Percentiles rank a stretch among this genome's conserved stretches.
Evolutionary conservation across 2,797 vertebrate genomes (phyloP).

Genomic region (Halcyon leucocephala): DNA sequence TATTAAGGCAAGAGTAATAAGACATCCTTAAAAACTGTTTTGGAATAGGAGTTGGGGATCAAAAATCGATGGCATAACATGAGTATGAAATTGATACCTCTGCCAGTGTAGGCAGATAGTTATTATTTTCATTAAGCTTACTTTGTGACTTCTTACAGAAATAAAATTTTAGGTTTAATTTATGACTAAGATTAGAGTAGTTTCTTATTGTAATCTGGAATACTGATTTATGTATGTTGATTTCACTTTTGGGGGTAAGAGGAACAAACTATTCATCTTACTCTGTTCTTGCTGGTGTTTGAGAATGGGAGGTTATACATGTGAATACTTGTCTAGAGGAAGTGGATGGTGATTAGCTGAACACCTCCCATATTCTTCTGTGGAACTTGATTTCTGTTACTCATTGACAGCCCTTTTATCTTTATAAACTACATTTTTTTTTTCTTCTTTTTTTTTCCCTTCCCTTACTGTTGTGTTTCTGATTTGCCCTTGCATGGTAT

Average conservation of each 20-base stretch:
- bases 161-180: neutral
- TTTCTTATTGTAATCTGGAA: neutral
- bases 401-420: neutral
- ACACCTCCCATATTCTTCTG: neutral
- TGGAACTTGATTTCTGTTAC: neutral
- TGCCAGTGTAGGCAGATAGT: neutral
- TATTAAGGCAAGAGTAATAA: neutral
- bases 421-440: neutral
- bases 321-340: neutral
- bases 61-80: neutral
- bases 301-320: neutral
- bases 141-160: neutral
- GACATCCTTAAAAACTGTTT: neutral
- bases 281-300: neutral
- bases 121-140: neutral
- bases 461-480: neutral
- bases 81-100: slow-evolving; percentile 10
- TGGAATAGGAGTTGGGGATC: neutral
- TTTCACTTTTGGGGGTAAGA: neutral
- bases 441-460: rapidly evolving
- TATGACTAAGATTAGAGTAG: neutral
- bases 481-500: neutral
- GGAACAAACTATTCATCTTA: rapidly evolving
- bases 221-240: neutral
- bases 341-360: neutral